A percentile compares a stretch with the other conserved stretches of the same genome.
Conservation (phyloP, 2,888 invertebrate species). For the Agelastica alni region DNA sequence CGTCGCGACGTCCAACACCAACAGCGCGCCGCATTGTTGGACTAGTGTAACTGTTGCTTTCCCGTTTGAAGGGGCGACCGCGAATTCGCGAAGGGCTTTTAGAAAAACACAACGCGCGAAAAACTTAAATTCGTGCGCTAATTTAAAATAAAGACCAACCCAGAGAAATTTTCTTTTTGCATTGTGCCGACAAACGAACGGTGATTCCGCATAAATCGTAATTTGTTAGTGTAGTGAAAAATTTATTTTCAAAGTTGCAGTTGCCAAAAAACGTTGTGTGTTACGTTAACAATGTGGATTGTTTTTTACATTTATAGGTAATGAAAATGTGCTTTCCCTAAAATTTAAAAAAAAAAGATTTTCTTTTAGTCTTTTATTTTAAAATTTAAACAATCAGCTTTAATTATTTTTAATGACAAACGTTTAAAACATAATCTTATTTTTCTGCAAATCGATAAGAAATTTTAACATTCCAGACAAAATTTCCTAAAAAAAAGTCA, state of each 20-base stretch:
- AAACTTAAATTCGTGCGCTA: not conserved
- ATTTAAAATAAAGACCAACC: not conserved
- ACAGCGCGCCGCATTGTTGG: constrained; percentile 39
- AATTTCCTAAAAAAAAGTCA: too few relatives aligned
- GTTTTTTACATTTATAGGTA: too few relatives aligned
- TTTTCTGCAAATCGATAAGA: too few relatives aligned
- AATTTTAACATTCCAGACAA: too few relatives aligned
- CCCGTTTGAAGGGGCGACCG: constrained; percentile 23
- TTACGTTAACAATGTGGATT: too few relatives aligned
- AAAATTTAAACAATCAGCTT: too few relatives aligned
- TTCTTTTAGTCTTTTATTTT: too few relatives aligned
- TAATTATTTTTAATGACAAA: too few relatives aligned
- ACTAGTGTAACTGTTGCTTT: constrained; percentile 52
- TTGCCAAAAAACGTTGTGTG: too few relatives aligned
- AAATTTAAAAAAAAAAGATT: too few relatives aligned
- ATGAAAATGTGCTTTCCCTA: too few relatives aligned
- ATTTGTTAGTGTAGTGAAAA: not conserved
- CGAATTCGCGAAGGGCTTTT: constrained; percentile 5
- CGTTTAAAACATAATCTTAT: too few relatives aligned
- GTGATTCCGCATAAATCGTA: not conserved
- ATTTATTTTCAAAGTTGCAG: not conserved
- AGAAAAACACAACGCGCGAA: constrained; percentile 12
- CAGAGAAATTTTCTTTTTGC: not conserved
- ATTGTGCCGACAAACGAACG: not conserved
- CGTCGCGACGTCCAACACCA: constrained; percentile 47